Evolutionary conservation across 2,797 vertebrate genomes (phyloP).

Genomic region (Staurois parvus): DNA sequence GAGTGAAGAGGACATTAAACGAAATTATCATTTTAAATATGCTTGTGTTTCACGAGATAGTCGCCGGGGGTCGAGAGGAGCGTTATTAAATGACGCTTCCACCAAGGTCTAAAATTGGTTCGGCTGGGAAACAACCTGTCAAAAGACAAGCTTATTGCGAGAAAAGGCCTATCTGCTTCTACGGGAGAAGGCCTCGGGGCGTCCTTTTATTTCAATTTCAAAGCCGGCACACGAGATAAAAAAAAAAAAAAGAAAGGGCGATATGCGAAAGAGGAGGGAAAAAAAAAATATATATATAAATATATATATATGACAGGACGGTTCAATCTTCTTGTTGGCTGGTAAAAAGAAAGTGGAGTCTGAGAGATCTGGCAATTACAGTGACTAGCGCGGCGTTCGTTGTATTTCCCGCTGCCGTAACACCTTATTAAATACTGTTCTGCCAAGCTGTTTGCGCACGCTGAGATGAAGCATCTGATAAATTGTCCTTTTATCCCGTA

Average conservation of each 20-base stretch:
- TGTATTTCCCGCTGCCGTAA: neutral
- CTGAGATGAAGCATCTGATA: neutral
- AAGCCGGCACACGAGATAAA: conserved; percentile 53
- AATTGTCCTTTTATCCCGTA: neutral
- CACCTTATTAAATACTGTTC: conserved; percentile 14
- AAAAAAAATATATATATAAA: conserved; percentile 8
- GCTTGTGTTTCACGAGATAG: conserved; percentile 59
- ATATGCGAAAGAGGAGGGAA: conserved; percentile 9
- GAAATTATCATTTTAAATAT: conserved; percentile 63
- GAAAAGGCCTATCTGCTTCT: conserved; percentile 50
- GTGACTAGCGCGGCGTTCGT: neutral
- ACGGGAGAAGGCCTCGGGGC: conserved; percentile 63
- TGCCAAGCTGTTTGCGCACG: neutral
- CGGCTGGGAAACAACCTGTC: conserved; percentile 63
- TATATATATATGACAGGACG: conserved; percentile 30
- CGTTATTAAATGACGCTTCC: conserved; percentile 59
- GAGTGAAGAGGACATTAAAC: conserved; percentile 43
- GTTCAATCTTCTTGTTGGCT: conserved; percentile 48
- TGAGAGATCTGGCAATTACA: conserved; percentile 26
- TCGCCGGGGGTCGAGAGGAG: conserved; percentile 56
- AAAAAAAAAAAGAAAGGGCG: too few species aligned
- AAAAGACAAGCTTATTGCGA: conserved; percentile 60
- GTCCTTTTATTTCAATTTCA: conserved; percentile 68
- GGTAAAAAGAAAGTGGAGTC: conserved; percentile 5
- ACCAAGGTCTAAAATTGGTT: conserved; percentile 62